Conservation (phyloP, 92 coral and sea anemone species). For the Zoanthus solanderi region DNA sequence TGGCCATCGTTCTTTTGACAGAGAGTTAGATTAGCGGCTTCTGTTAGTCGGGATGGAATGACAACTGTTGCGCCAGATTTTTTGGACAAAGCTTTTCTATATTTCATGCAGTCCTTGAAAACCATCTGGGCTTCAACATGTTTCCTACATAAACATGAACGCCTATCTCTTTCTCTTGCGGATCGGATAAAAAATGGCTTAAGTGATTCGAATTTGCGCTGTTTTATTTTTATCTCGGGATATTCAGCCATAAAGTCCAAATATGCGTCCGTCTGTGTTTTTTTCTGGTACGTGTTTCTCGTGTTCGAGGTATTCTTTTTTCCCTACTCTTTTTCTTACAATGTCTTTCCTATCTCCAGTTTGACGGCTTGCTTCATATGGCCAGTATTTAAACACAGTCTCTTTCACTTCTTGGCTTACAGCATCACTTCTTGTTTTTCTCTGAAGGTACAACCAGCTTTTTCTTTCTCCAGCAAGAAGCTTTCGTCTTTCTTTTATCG, state of each 20-base stretch:
- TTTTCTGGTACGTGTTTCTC: conserved; percentile 65
- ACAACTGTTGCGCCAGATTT: not conserved
- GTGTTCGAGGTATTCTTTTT: conserved; percentile 55
- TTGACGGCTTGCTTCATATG: conserved; percentile 58
- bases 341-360: conserved; percentile 61
- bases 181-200: conserved; percentile 63
- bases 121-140: conserved; percentile 63
- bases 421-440: conserved; percentile 44
- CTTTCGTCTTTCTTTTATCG: conserved; percentile 33
- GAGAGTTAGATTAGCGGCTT: conserved; percentile 54
- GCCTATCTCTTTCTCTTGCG: conserved; percentile 60
- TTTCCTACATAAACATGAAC: conserved; percentile 56
- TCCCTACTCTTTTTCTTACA: conserved; percentile 44
- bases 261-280: conserved; percentile 69
- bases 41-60: conserved; percentile 40
- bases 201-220: conserved; percentile 54
- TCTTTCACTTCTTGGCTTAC: conserved; percentile 37
- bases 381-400: conserved; percentile 40
- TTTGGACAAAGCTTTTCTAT: conserved; percentile 24
- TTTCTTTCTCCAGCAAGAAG: conserved; percentile 51
- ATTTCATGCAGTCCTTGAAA: conserved; percentile 55
- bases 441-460: conserved; percentile 34
- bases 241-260: conserved; percentile 52
- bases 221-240: conserved; percentile 61
- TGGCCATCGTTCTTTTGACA: conserved; percentile 59